A percentile compares a stretch with the other conserved stretches of the same genome.
phyloP scores from a whole-genome alignment of 2,113 vertebrate species.

The Toxotes jaculatrix region DNA sequence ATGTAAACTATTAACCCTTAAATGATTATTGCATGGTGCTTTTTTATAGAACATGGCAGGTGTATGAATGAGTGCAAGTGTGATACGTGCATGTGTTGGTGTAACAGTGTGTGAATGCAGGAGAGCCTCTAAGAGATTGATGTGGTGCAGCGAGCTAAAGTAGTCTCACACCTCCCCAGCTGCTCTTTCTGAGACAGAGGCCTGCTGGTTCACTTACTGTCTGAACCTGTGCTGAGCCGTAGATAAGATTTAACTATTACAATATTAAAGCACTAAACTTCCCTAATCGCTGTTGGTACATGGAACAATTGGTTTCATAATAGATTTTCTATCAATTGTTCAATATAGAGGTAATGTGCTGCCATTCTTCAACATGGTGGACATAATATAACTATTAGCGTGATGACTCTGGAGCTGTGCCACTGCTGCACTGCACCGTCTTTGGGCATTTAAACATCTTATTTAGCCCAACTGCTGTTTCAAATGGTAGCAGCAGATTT shows the following conservation, averaged over 20 bases:
- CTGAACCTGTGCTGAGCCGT: slow-evolving; percentile 31
- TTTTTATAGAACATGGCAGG: slow-evolving; percentile 36
- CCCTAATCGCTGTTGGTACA: slow-evolving; percentile 6
- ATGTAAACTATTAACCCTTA: slow-evolving; percentile 33
- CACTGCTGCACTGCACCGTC: slow-evolving; percentile 32
- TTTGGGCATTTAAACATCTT: slow-evolving; percentile 38
- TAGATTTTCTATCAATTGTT: slow-evolving; percentile 13
- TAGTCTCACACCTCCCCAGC: slow-evolving; percentile 81
- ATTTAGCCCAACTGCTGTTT: slow-evolving; percentile 34
- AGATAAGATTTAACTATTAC: slow-evolving; percentile 5
- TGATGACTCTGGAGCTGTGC: slow-evolving; percentile 50
- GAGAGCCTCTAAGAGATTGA: slow-evolving; percentile 66
- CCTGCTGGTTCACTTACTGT: slow-evolving; percentile 50
- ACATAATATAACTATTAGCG: slow-evolving; percentile 32
- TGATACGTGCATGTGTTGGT: slow-evolving; percentile 31
- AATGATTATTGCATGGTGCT: slow-evolving; percentile 28
- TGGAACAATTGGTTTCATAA: neutral
- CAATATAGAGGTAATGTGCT: slow-evolving; percentile 17
- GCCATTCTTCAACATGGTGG: slow-evolving; percentile 16
- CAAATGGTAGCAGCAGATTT: slow-evolving; percentile 13
- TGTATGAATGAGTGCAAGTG: slow-evolving; percentile 30
- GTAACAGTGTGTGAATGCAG: slow-evolving; percentile 44
- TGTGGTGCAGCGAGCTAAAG: slow-evolving; percentile 80
- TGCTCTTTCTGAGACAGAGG: slow-evolving; percentile 65
- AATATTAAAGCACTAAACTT: slow-evolving; percentile 33